These are phyloP conservation scores for Scytalopus superciliaris DNA, from an alignment of 2,113 vertebrate genomes.

Conservation along the genomic window DNA sequence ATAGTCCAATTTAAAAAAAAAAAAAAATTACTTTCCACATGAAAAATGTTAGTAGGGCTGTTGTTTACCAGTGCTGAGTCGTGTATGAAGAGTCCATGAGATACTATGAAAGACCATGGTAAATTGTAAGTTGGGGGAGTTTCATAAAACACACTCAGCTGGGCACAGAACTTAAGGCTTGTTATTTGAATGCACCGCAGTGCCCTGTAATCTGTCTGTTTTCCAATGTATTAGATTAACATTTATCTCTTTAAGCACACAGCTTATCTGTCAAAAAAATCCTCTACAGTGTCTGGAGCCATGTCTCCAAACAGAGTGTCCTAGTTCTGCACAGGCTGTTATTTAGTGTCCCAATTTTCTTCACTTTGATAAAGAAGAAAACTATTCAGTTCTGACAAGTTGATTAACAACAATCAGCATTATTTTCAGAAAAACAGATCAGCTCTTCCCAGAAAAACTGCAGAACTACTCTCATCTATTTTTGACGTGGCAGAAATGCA, in stretches of 20 bases:
- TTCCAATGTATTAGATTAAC: constrained; percentile 68
- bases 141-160: background rate
- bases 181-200: constrained; percentile 38
- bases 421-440: constrained; percentile 57
- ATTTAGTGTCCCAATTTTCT: constrained; percentile 56
- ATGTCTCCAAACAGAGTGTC: constrained; percentile 49
- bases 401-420: constrained; percentile 61
- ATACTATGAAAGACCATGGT: background rate
- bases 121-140: background rate
- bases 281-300: constrained; percentile 51
- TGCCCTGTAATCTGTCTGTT: constrained; percentile 54
- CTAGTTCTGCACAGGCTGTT: constrained; percentile 15
- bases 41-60: background rate
- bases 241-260: constrained; percentile 70
- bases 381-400: constrained; percentile 50
- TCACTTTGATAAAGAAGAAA: constrained; percentile 57
- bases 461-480: constrained; percentile 9
- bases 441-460: constrained; percentile 28
- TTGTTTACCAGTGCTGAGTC: background rate
- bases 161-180: constrained; percentile 1
- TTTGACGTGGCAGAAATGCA: background rate
- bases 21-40: background rate
- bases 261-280: constrained; percentile 71
- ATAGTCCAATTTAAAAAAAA: background rate
- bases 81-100: background rate